Evolutionary conservation across 2,888 invertebrate genomes (phyloP).

Genomic region (Melieria omissa): DNA sequence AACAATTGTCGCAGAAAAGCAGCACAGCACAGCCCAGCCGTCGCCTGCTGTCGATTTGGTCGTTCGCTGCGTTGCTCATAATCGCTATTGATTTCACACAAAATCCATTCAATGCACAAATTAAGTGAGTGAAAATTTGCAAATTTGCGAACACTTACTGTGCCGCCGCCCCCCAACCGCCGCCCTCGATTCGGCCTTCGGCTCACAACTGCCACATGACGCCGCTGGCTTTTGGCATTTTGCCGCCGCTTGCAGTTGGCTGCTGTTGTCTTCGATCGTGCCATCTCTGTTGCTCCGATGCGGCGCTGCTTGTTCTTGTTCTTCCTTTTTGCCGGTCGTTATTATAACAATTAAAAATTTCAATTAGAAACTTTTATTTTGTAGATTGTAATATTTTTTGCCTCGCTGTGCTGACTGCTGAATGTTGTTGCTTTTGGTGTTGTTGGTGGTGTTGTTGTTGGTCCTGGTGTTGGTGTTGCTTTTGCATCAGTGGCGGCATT

Average conservation of each 20-base stretch:
- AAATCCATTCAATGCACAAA: slow-evolving; percentile 34
- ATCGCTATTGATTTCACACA: slow-evolving; percentile 34
- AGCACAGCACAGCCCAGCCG: not conserved
- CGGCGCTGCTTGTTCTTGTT: not conserved
- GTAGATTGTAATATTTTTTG: not conserved
- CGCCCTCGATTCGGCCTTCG: not conserved
- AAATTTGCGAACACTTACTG: slow-evolving; percentile 28
- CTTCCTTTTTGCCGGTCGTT: slow-evolving; percentile 5
- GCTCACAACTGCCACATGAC: too few species aligned
- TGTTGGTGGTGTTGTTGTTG: not conserved
- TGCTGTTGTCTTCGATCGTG: not conserved
- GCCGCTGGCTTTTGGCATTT: too few species aligned
- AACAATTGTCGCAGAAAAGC: not conserved
- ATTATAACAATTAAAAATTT: slow-evolving; percentile 35
- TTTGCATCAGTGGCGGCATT: not conserved
- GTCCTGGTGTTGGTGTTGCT: not conserved
- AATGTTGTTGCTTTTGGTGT: not conserved
- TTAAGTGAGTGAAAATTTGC: slow-evolving; percentile 34
- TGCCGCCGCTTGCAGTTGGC: not conserved
- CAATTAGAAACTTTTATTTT: slow-evolving; percentile 32
- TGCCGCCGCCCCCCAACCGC: not conserved
- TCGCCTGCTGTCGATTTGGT: not conserved
- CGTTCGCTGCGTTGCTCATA: slow-evolving; percentile 16
- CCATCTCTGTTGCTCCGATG: not conserved
- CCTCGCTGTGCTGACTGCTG: not conserved